Conservation (phyloP, 2,888 invertebrate species). For the Aspidapion aeneum region DNA sequence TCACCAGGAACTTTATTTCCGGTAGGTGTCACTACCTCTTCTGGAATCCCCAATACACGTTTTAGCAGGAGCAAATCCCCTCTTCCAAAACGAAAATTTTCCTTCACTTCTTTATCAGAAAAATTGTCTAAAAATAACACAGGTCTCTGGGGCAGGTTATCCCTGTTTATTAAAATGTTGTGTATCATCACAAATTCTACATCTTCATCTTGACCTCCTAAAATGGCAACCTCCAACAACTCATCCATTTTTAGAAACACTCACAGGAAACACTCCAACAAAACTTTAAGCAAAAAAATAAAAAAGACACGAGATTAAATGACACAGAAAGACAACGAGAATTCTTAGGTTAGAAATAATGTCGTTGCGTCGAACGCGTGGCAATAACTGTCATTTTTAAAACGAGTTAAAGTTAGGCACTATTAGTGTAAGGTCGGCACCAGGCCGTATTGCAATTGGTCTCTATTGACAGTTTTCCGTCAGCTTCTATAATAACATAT, state of each 20-base stretch:
- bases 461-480: no score
- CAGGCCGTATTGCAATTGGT: no score
- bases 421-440: no score
- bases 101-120: neutral
- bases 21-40: neutral
- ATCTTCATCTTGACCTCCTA: neutral
- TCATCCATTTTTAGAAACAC: neutral
- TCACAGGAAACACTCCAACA: no score
- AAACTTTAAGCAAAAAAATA: no score
- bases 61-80: neutral
- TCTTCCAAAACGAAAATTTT: neutral
- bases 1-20: neutral
- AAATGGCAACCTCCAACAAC: neutral
- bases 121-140: neutral
- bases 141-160: neutral
- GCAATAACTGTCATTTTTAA: no score
- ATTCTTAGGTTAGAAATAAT: no score
- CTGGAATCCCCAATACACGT: neutral
- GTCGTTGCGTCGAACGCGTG: no score
- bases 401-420: no score
- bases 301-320: no score
- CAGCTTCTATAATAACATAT: no score
- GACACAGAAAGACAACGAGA: no score
- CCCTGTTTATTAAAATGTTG: neutral
- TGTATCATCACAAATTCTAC: neutral